Conservation (phyloP, 2,113 vertebrate genomes). For the Hyla sarda region DNA sequence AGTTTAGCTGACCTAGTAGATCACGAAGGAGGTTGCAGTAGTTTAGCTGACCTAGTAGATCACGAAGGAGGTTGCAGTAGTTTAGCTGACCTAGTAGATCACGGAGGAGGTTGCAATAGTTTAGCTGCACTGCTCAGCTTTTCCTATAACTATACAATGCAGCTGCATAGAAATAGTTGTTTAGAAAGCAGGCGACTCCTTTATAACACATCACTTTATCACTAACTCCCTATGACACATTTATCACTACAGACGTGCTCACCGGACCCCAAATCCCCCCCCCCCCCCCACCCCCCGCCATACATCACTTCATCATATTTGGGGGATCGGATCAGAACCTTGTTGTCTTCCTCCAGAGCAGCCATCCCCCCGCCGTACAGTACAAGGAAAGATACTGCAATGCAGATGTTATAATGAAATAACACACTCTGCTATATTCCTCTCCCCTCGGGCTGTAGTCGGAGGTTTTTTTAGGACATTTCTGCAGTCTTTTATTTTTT, state of each 20-base stretch:
- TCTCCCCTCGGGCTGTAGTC: constrained; percentile 10
- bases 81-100: too few relatives aligned
- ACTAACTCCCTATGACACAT: too few relatives aligned
- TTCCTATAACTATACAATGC: too few relatives aligned
- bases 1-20: too few relatives aligned
- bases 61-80: too few relatives aligned
- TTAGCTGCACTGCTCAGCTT: too few relatives aligned
- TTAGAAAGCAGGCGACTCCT: not conserved
- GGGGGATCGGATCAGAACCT: not conserved
- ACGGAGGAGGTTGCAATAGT: too few relatives aligned
- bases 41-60: too few relatives aligned
- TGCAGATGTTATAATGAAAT: constrained; percentile 35
- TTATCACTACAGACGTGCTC: too few relatives aligned
- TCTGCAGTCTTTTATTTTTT: constrained; percentile 13
- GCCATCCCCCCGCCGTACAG: not conserved
- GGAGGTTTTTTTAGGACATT: constrained; percentile 36
- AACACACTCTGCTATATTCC: constrained; percentile 30
- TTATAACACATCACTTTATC: not conserved
- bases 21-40: too few relatives aligned
- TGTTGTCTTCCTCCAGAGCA: not conserved
- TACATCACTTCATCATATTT: constrained; percentile 5
- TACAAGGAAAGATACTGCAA: constrained; percentile 8
- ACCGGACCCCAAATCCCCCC: too few relatives aligned
- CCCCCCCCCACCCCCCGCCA: too few relatives aligned
- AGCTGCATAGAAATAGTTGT: not conserved